Evolutionary conservation across 1,140 invertebrate genomes (phyloP).

Genomic region (Drosophila grimshawi): DNA sequence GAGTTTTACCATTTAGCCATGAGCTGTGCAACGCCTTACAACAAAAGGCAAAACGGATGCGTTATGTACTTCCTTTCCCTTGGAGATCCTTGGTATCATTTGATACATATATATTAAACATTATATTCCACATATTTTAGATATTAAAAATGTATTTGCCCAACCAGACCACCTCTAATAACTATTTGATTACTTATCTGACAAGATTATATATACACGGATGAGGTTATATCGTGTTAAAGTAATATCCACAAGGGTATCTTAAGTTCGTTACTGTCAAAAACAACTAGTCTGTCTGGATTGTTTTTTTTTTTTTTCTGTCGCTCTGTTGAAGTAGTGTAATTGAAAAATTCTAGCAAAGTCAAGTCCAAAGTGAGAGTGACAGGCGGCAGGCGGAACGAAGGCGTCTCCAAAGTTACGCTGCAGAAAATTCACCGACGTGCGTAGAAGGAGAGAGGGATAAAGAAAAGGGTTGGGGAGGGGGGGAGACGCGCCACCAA

Average conservation of each 20-base stretch:
- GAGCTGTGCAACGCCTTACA: not conserved
- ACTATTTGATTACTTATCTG: too few species aligned
- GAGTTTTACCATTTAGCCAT: not conserved
- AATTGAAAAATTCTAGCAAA: slow-evolving; percentile 82
- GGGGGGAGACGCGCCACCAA: slow-evolving; percentile 10
- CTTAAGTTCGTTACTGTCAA: not conserved
- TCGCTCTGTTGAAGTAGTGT: slow-evolving; percentile 62
- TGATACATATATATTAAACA: too few species aligned
- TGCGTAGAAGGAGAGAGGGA: slow-evolving; percentile 5
- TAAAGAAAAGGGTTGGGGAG: not conserved
- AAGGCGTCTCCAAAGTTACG: slow-evolving; percentile 75
- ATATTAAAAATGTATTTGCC: too few species aligned
- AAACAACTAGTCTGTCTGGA: not conserved
- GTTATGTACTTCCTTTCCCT: too few species aligned
- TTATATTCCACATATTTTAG: too few species aligned
- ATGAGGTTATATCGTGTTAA: too few species aligned
- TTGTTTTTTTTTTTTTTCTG: slow-evolving; percentile 9
- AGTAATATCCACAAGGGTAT: not conserved
- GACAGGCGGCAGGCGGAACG: slow-evolving; percentile 58
- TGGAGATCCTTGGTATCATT: too few species aligned
- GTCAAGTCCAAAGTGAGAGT: slow-evolving; percentile 82
- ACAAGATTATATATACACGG: too few species aligned
- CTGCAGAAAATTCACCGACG: slow-evolving; percentile 73
- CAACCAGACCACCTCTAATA: too few species aligned
- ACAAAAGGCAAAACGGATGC: too few species aligned